phyloP scores from a whole-genome alignment of 1,140 invertebrate species.

The Drosophila mayri region DNA sequence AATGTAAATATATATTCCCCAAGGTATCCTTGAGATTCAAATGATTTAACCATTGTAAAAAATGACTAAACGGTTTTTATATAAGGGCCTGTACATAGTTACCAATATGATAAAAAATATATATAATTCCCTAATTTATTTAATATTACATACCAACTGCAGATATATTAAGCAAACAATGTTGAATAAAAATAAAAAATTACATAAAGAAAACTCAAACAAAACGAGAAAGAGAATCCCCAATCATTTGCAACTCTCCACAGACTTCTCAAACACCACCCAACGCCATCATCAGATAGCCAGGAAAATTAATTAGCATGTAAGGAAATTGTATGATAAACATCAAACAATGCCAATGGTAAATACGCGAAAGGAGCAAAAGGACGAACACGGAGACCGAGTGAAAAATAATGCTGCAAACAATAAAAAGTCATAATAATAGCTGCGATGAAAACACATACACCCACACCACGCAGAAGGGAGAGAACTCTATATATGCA shows the following conservation, averaged over 20 bases:
- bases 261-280: slow-evolving; percentile 1
- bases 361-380: slow-evolving; percentile 1
- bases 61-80: slow-evolving; percentile 39
- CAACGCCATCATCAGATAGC: slow-evolving; percentile 18
- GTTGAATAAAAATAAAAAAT: slow-evolving; percentile 50
- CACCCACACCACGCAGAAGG: not conserved
- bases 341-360: slow-evolving; percentile 58
- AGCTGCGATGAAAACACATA: slow-evolving; percentile 59
- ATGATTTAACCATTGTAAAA: slow-evolving; percentile 45
- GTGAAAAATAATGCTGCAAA: slow-evolving; percentile 51
- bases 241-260: slow-evolving; percentile 39
- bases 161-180: slow-evolving; percentile 26
- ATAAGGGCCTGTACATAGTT: slow-evolving; percentile 52
- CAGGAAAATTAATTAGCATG: slow-evolving; percentile 74
- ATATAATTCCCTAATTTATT: slow-evolving; percentile 56
- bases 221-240: slow-evolving; percentile 7
- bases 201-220: slow-evolving; percentile 11
- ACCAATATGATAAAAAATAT: slow-evolving; percentile 7
- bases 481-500: slow-evolving; percentile 51
- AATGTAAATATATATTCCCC: slow-evolving; percentile 66
- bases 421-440: slow-evolving; percentile 68
- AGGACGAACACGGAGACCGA: slow-evolving; percentile 11
- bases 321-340: slow-evolving; percentile 74
- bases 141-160: slow-evolving; percentile 36
- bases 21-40: slow-evolving; percentile 5